phyloP scores from a whole-genome alignment of 2,888 invertebrate species.

The Eilema depressum region DNA sequence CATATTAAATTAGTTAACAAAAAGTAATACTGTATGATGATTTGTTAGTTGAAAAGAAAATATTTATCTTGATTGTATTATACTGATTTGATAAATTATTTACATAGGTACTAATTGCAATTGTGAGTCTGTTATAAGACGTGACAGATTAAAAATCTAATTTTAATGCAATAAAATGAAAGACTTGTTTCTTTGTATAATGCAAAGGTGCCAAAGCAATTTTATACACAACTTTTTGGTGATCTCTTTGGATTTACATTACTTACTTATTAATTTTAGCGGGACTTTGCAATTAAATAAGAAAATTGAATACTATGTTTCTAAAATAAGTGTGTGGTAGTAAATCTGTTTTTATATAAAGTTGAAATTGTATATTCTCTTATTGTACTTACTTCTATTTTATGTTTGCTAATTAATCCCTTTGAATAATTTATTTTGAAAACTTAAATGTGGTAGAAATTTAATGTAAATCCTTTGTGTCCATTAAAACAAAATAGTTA shows the following conservation, averaged over 20 bases:
- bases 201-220: slow-evolving; percentile 34
- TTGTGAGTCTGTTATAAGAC: not conserved
- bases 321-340: slow-evolving; percentile 7
- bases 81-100: not conserved
- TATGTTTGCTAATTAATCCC: not conserved
- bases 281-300: slow-evolving; percentile 1
- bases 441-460: slow-evolving; percentile 10
- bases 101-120: not conserved
- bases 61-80: not conserved
- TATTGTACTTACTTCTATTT: not conserved
- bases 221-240: slow-evolving; percentile 29
- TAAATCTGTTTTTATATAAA: not conserved
- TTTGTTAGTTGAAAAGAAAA: not conserved
- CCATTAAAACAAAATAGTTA: slow-evolving; percentile 3
- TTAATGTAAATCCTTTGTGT: slow-evolving; percentile 2
- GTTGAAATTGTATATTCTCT: not conserved
- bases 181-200: slow-evolving; percentile 7
- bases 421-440: not conserved
- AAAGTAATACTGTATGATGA: not conserved
- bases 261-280: not conserved
- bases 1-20: not conserved
- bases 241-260: slow-evolving; percentile 1
- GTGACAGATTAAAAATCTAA: not conserved
- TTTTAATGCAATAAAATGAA: slow-evolving; percentile 10
- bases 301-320: not conserved